A percentile compares a stretch with the other conserved stretches of the same genome.
Evolutionary conservation across 2,888 invertebrate genomes (phyloP).

Genomic region (Amphipyra berbera): DNA sequence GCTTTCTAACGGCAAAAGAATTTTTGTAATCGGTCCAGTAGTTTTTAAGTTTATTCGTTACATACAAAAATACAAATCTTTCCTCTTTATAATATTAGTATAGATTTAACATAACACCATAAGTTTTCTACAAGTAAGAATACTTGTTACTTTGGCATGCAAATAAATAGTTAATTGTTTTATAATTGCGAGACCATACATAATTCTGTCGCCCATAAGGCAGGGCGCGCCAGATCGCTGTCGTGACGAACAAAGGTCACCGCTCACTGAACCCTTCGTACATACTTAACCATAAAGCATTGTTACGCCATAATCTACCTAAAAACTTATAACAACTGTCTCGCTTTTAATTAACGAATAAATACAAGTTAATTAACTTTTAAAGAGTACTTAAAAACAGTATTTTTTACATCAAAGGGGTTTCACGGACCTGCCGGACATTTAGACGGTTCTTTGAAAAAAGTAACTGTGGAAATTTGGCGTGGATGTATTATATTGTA

Average conservation of each 20-base stretch:
- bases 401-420: constrained; percentile 30
- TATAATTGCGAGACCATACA: constrained; percentile 17
- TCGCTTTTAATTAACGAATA: constrained; percentile 63
- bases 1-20: too few relatives aligned
- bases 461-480: too few relatives aligned
- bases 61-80: too few relatives aligned
- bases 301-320: constrained; percentile 52
- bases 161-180: constrained; percentile 12
- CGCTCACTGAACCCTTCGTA: constrained; percentile 41
- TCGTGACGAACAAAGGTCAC: constrained; percentile 59
- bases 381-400: constrained; percentile 46
- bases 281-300: constrained; percentile 35
- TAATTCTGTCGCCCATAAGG: constrained; percentile 8
- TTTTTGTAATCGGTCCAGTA: too few relatives aligned
- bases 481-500: too few relatives aligned
- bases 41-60: too few relatives aligned
- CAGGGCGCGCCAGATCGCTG: constrained; percentile 23
- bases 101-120: too few relatives aligned
- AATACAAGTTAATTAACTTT: constrained; percentile 59
- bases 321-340: constrained; percentile 59
- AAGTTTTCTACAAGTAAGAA: too few relatives aligned
- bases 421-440: neutral
- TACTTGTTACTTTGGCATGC: neutral
- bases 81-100: too few relatives aligned
- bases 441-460: too few relatives aligned